Base-by-base conservation (phyloP, 2,797 vertebrate species). In the Sebastes nivosus region DNA sequence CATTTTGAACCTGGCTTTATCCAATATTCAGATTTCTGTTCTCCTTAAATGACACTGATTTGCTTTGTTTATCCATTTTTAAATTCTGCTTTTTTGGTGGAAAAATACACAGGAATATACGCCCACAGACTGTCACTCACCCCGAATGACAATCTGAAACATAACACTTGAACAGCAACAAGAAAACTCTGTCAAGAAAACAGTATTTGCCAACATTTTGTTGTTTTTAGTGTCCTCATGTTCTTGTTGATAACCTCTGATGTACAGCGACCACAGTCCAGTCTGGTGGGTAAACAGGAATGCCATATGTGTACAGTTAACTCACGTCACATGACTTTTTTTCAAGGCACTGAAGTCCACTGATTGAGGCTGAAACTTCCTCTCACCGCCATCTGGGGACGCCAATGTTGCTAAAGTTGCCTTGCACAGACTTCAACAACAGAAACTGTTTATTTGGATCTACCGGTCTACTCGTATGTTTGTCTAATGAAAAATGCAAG, bases 231-330 rank as follows among this genome's bases (percentile, higher is more conserved):
- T 24, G 13, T 52, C 74, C 10, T 20, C 6, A 2, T 74, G 54
- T 24, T 4, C 63, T 29, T 60, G 12, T 20, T 30, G n/a, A 29
- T 18, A 67, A 60, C 7, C 9, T 30, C 29, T 24, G 2, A n/a
- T 50, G 18, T 16, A 27, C 9, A 34, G 24, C 4, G 81, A 67
- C 50, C 68, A 65, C 24, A 84, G 84, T 82, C 34, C 76, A 77
- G 67, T 38, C 75, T 75, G 42, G 5, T 46, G 2, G 29, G 63
- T 75, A 65, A 82, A 86, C 76, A 72, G 38, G 11, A 52, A 22
- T 1, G 14, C 0, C 46, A 2, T 10, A 9, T 68, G 64, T 25
- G 8, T 11, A 9, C 4, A 25, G 8, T 72, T 32, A 36, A 29
- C 27, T 63, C 11, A 54, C 1, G 34, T 66, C 10, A 54, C 59